Percentiles rank a stretch among this genome's conserved stretches.
These are phyloP conservation scores for Nyctibius grandis DNA, from an alignment of 2,797 vertebrate species.

Conservation along the genomic window DNA sequence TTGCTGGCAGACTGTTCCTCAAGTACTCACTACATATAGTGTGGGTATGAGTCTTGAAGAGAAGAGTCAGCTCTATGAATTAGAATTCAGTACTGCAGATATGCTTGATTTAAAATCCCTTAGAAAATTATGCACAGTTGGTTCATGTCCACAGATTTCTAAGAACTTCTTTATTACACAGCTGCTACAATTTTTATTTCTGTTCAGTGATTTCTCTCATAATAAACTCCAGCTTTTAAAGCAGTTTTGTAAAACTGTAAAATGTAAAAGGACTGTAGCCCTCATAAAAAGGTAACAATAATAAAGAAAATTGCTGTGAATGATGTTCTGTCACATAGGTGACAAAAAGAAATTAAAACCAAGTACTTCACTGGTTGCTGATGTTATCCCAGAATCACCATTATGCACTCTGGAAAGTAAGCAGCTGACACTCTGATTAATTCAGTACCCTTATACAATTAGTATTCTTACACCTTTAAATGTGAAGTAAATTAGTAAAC, in stretches of 20 bases:
- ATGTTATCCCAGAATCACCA: neutral
- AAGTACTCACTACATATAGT: neutral
- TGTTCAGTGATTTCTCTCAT: conserved; percentile 14
- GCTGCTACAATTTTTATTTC: conserved; percentile 38
- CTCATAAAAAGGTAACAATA: neutral
- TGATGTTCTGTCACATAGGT: conserved; percentile 1
- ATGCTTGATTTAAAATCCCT: conserved; percentile 36
- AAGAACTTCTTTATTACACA: conserved; percentile 50
- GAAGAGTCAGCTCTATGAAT: conserved; percentile 32
- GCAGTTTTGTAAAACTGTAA: conserved; percentile 32
- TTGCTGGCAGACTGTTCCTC: neutral
- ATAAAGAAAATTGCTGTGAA: conserved; percentile 31
- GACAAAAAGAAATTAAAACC: conserved; percentile 37
- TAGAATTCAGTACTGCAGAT: conserved; percentile 50
- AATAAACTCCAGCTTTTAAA: conserved; percentile 50
- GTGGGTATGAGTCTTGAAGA: conserved; percentile 4
- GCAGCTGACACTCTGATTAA: neutral
- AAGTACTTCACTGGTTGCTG: neutral
- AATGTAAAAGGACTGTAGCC: neutral
- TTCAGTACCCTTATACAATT: neutral
- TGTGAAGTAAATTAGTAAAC: neutral
- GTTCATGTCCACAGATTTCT: conserved; percentile 39
- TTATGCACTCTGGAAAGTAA: neutral
- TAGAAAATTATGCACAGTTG: conserved; percentile 47
- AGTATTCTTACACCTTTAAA: neutral